phyloP scores from a whole-genome alignment of 1,140 invertebrate genomes.

The Drosophila equinoxialis region DNA sequence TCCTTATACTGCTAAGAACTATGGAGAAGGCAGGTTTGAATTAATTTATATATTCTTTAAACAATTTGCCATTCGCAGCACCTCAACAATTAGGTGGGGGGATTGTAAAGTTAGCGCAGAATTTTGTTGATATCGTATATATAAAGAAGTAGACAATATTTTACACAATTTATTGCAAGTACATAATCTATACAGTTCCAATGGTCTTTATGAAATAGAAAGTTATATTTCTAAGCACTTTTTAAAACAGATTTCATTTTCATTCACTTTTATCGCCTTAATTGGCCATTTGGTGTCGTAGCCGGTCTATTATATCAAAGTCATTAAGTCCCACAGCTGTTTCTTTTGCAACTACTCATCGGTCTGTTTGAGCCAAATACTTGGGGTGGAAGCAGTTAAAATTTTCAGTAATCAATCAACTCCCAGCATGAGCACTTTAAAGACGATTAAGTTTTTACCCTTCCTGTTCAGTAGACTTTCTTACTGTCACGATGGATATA shows the following conservation, averaged over 20 bases:
- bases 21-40: too few species aligned
- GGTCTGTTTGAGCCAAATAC: background rate
- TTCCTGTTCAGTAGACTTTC: background rate
- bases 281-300: background rate
- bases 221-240: background rate
- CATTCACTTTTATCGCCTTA: background rate
- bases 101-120: too few species aligned
- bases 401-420: slow-evolving; percentile 31
- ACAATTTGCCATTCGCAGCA: too few species aligned
- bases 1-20: too few species aligned
- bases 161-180: too few species aligned
- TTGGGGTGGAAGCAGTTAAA: background rate
- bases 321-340: slow-evolving; percentile 21
- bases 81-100: too few species aligned
- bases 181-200: too few species aligned
- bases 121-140: too few species aligned
- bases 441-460: background rate
- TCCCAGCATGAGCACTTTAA: background rate
- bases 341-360: background rate
- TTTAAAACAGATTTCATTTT: background rate
- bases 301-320: background rate
- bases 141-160: too few species aligned
- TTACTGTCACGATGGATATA: background rate
- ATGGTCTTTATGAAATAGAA: too few species aligned
- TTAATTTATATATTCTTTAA: too few species aligned